Evolutionary conservation across 2,797 vertebrate species (phyloP).

Genomic region (Melanotaenia boesemani): DNA sequence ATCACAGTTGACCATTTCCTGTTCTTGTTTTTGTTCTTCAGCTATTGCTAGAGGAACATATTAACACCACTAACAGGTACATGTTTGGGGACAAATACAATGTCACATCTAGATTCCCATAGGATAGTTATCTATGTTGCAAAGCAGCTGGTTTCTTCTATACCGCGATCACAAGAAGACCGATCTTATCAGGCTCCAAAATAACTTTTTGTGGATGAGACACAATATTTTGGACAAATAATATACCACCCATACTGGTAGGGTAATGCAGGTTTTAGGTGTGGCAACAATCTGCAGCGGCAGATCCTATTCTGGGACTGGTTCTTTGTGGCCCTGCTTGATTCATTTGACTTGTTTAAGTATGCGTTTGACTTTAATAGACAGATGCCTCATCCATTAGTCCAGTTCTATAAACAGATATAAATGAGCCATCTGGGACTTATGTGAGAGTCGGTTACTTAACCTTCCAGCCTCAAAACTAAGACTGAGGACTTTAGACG

Average conservation of each 20-base stretch:
- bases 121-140: not conserved
- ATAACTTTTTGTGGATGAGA: not conserved
- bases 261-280: too few relatives aligned
- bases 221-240: not conserved
- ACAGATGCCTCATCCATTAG: not conserved
- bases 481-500: not conserved
- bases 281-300: too few relatives aligned
- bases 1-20: not conserved
- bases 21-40: not conserved
- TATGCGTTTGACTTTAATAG: not conserved
- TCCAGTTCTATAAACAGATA: too few relatives aligned
- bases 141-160: not conserved
- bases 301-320: not conserved
- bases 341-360: not conserved
- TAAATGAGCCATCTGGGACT: too few relatives aligned
- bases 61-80: not conserved
- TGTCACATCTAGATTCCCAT: too few relatives aligned
- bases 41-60: not conserved
- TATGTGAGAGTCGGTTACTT: not conserved
- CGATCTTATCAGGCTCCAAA: not conserved
- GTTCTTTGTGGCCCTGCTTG: not conserved
- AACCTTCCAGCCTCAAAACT: slow-evolving; percentile 1
- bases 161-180: not conserved
- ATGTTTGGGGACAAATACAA: not conserved
- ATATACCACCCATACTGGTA: not conserved